Percentiles rank a stretch among this genome's conserved stretches.
Conservation (phyloP, 1,140 invertebrate species). For the Saccostrea glomerata region DNA sequence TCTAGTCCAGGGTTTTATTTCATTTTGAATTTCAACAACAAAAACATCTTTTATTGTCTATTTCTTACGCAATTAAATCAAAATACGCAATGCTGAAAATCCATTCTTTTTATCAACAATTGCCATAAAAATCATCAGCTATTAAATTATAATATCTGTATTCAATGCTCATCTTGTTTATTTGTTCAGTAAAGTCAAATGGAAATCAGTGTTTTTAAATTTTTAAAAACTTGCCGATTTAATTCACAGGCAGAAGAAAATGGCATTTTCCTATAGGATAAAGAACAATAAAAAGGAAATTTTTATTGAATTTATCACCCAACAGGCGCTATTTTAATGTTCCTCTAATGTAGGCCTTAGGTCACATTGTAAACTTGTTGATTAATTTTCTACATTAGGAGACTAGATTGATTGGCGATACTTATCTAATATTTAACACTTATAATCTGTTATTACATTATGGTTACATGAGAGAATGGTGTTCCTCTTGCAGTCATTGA, state of each 20-base stretch:
- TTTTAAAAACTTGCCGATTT: neutral
- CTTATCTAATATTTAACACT: conserved; percentile 35
- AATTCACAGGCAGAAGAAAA: conserved; percentile 22
- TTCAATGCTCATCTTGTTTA: neutral
- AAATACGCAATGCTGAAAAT: neutral
- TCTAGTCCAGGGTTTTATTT: conserved; percentile 6
- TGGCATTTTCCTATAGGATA: neutral
- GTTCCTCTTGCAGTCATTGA: conserved; percentile 20
- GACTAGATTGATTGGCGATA: conserved; percentile 19
- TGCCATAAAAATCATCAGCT: neutral
- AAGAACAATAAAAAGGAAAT: neutral
- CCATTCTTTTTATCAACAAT: conserved; percentile 13
- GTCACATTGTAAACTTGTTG: conserved; percentile 3
- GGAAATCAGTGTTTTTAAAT: neutral
- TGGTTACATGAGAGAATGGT: neutral
- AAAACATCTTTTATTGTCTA: neutral
- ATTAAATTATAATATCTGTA: neutral
- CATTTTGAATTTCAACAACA: neutral
- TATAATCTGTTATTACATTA: conserved; percentile 36
- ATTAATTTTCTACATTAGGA: conserved; percentile 24
- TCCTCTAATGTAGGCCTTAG: conserved; percentile 5
- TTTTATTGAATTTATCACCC: neutral
- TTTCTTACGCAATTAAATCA: conserved; percentile 26
- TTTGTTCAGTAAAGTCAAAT: conserved; percentile 26
- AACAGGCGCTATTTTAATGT: conserved; percentile 4